Evolutionary conservation across 2,888 invertebrate species (phyloP), one percentile per base, ranked within the genome.

Genomic region (Xylota segnis): DNA sequence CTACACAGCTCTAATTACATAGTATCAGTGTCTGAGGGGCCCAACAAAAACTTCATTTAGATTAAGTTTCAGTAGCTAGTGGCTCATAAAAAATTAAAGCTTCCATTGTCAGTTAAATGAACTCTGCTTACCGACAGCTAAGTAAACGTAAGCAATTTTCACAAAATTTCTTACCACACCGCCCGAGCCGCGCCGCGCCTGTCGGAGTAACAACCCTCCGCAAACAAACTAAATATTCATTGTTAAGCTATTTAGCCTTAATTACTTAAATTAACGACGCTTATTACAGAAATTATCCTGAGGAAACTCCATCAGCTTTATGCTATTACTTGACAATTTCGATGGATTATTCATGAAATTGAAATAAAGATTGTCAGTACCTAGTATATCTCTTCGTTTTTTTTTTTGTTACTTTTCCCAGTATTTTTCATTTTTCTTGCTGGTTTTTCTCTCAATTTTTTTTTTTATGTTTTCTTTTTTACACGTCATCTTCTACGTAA

Each of bases 401-500:
- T n/a, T n/a, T n/a, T n/a, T n/a, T n/a, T n/a, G n/a, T n/a, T 77
- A 43, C 43, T 23, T 68, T 83, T 79, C 79, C 79, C 74, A 63
- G 83, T 83, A 83, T 78, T 83, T 74, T 27, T 34, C 43, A 16
- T 27, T 43, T 37, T 59, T 18, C 14, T 23, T 29, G 18, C 0
- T 45, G 43, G n/a, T 43, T 43, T 43, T 43, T 63, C 16, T 18
- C 9, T 66, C 68, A 63, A 14, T 14, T 18, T 40, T 12, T 74
- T 58, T 70, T 50, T 68, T 75, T 63, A 40, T 74, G 47, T 68
- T 65, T 74, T 75, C 68, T 61, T 70, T 65, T 74, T 68, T 74
- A 75, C 74, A 84, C 84, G 84, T 84, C 84, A 84, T 84, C 75
- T 75, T 81, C 84, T 74, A 84, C 84, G 84, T 84, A 84, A 81